Conservation (phyloP, 2,888 invertebrate genomes). For the Papilio protenor region DNA sequence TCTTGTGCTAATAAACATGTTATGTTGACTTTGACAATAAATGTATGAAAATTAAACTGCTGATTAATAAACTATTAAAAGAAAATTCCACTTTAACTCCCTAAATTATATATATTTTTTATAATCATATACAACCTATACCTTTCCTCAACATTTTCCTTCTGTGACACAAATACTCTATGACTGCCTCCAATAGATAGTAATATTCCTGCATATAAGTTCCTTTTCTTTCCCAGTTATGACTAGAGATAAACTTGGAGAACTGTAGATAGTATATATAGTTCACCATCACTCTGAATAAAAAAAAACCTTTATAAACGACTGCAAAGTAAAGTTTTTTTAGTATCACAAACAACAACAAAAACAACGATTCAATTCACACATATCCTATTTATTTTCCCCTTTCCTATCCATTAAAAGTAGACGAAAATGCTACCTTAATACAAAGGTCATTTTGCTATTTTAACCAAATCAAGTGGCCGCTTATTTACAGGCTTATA, state of each 20-base stretch:
- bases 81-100: conserved; percentile 69
- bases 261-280: background rate
- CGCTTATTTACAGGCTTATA: too few species aligned
- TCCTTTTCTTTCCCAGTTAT: background rate
- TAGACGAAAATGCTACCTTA: too few species aligned
- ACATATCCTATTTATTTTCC: too few species aligned
- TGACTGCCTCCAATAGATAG: background rate
- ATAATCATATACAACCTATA: background rate
- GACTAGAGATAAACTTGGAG: background rate
- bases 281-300: too few species aligned
- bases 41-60: conserved; percentile 77
- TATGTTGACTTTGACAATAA: conserved; percentile 85
- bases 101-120: conserved; percentile 49
- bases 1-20: conserved; percentile 68
- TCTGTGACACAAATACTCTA: background rate
- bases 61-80: conserved; percentile 67
- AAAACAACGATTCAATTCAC: background rate
- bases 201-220: background rate
- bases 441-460: too few species aligned
- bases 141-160: background rate
- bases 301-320: too few species aligned
- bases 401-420: too few species aligned
- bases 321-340: background rate
- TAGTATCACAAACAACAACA: background rate
- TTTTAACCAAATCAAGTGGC: too few species aligned